Evolutionary conservation across 2,888 invertebrate genomes (phyloP).

Genomic region (Dolomedes plantarius): DNA sequence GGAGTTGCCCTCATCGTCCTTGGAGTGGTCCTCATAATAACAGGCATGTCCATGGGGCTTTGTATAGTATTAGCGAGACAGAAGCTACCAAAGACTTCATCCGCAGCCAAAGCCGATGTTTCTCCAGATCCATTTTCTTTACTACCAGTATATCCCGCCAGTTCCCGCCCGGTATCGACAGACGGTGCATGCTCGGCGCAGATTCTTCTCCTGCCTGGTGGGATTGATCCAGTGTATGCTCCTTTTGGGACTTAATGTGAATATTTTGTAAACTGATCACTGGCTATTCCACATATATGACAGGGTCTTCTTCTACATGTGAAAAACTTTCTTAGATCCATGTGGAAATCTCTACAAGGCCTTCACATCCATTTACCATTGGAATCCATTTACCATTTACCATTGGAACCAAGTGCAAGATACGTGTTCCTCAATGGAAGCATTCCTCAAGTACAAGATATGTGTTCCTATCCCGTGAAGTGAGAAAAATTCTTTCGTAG

Average conservation of each 20-base stretch:
- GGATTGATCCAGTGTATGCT: constrained; percentile 24
- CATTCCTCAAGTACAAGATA: too few species aligned
- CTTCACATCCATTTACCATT: too few species aligned
- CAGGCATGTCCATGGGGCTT: background rate
- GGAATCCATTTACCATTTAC: too few species aligned
- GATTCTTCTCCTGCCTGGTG: constrained; percentile 34
- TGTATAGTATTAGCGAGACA: background rate
- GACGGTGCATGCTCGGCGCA: background rate
- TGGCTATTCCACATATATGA: too few species aligned
- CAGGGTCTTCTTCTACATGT: too few species aligned
- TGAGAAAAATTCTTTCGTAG: too few species aligned
- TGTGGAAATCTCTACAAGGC: too few species aligned
- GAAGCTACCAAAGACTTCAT: constrained; percentile 38
- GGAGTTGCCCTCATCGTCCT: constrained; percentile 22
- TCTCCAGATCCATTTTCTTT: constrained; percentile 27
- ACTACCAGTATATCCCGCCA: constrained; percentile 30
- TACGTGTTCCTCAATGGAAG: too few species aligned
- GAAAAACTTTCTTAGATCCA: too few species aligned
- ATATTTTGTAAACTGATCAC: too few species aligned
- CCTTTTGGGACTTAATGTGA: background rate
- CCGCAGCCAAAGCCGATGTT: constrained; percentile 43
- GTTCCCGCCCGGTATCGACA: background rate
- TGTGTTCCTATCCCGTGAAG: too few species aligned
- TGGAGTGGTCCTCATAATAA: background rate
- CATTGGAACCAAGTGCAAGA: too few species aligned